phyloP scores from a whole-genome alignment of 2,888 invertebrate species.

The Campoplex nolae region DNA sequence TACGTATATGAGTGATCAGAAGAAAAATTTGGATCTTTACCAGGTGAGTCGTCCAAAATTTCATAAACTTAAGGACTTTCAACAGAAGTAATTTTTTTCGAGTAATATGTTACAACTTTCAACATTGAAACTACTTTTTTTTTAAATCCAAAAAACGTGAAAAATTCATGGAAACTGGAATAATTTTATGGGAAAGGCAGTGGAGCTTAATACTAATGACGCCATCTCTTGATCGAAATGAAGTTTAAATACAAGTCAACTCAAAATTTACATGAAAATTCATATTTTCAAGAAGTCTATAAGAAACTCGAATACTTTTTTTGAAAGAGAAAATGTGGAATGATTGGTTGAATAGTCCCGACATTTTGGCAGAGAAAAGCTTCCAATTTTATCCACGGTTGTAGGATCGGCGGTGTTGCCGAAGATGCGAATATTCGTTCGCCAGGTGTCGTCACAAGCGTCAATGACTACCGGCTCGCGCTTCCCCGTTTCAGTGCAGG shows the following conservation, averaged over 20 bases:
- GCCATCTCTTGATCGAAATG: not conserved
- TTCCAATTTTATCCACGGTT: not conserved
- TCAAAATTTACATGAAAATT: not conserved
- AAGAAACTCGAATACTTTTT: not conserved
- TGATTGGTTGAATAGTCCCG: not conserved
- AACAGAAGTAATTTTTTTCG: no score
- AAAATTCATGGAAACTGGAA: not conserved
- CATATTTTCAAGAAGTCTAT: not conserved
- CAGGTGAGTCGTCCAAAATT: no score
- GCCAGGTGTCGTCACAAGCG: slow-evolving; percentile 33
- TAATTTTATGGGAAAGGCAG: not conserved
- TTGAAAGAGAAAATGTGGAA: not conserved
- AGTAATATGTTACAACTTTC: no score
- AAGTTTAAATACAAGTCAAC: not conserved
- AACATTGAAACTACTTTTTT: no score
- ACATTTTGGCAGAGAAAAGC: not conserved
- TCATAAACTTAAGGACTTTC: no score
- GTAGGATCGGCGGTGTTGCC: not conserved
- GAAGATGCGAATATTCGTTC: not conserved
- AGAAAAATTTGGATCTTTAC: no score
- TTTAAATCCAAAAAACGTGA: no score
- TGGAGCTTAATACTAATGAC: not conserved
- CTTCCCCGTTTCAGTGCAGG: slow-evolving; percentile 73
- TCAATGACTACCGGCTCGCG: slow-evolving; percentile 50
- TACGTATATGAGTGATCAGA: no score